Percentiles rank a stretch among this genome's conserved stretches.
Conservation (phyloP, 2,797 vertebrate species). For the Mus caroli region DNA sequence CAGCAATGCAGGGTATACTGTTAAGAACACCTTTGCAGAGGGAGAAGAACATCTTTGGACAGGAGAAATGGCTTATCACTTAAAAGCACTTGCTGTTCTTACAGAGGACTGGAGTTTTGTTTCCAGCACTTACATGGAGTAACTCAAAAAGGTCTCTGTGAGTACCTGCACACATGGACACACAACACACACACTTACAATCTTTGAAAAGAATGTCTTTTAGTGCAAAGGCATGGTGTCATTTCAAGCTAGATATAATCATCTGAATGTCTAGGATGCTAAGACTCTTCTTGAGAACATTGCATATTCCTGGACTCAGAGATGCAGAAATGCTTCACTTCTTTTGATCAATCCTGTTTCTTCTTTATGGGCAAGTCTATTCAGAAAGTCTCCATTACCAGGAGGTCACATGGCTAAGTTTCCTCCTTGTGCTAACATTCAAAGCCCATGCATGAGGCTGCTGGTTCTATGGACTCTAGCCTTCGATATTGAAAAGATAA, state of each 20-base stretch:
- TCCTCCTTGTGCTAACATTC: not conserved
- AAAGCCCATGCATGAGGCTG: not conserved
- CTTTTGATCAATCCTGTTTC: not conserved
- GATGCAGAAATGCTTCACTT: not conserved
- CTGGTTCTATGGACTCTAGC: not conserved
- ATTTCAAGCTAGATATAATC: not conserved
- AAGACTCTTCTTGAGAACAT: not conserved
- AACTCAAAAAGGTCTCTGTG: not conserved
- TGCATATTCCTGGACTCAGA: fast-evolving
- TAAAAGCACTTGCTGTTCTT: not conserved
- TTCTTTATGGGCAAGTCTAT: not conserved
- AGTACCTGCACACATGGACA: too few relatives aligned
- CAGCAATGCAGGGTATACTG: not conserved
- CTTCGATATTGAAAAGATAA: not conserved
- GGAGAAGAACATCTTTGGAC: not conserved
- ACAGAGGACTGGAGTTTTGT: not conserved
- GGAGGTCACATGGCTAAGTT: not conserved
- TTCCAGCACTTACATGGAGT: not conserved
- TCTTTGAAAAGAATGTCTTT: not conserved
- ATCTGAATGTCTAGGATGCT: not conserved
- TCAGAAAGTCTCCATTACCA: not conserved
- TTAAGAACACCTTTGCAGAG: not conserved
- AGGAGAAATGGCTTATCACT: not conserved
- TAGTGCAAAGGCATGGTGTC: not conserved
- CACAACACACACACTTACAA: not conserved